These are phyloP conservation scores for Volucella bombylans DNA, from an alignment of 2,888 invertebrate genomes.

Conservation along the genomic window DNA sequence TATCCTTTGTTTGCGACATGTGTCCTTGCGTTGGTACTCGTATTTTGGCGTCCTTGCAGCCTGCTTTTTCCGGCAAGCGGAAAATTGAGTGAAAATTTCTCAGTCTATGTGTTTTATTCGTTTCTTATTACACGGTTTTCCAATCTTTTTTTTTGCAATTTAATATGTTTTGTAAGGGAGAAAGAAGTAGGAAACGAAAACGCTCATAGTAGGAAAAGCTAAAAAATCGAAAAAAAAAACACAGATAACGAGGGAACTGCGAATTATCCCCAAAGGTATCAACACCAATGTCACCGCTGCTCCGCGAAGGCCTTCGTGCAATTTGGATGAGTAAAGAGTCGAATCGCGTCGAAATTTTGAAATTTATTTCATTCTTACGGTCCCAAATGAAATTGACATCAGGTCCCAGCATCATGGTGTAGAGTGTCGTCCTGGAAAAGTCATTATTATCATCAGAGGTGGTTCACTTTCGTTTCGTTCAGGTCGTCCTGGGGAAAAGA, in stretches of 20 bases:
- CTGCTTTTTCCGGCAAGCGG: conserved; percentile 3
- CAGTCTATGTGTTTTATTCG: conserved; percentile 54
- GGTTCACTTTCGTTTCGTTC: conserved; percentile 32
- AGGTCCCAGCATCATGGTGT: not conserved
- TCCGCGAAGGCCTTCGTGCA: conserved; percentile 12
- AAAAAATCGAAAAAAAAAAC: not conserved
- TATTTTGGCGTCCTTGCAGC: conserved; percentile 14
- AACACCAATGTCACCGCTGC: not conserved
- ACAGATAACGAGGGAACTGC: conserved; percentile 7
- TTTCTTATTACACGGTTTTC: conserved; percentile 44
- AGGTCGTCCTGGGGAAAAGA: conserved; percentile 13
- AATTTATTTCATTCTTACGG: conserved; percentile 39
- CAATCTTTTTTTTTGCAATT: conserved; percentile 29
- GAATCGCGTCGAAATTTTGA: conserved; percentile 1
- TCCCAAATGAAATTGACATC: conserved; percentile 53
- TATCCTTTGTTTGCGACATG: conserved; percentile 22
- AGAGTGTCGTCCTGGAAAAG: conserved; percentile 21
- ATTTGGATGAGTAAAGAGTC: conserved; percentile 31
- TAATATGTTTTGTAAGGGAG: conserved; percentile 29
- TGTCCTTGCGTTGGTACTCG: conserved; percentile 31
- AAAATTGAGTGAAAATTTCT: conserved; percentile 55
- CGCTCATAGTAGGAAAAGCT: not conserved
- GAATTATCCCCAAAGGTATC: conserved; percentile 44
- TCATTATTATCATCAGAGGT: conserved; percentile 49
- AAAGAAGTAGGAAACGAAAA: conserved; percentile 14